phyloP scores from a whole-genome alignment of 2,113 vertebrate species.

The Colistium nudipinnis region DNA sequence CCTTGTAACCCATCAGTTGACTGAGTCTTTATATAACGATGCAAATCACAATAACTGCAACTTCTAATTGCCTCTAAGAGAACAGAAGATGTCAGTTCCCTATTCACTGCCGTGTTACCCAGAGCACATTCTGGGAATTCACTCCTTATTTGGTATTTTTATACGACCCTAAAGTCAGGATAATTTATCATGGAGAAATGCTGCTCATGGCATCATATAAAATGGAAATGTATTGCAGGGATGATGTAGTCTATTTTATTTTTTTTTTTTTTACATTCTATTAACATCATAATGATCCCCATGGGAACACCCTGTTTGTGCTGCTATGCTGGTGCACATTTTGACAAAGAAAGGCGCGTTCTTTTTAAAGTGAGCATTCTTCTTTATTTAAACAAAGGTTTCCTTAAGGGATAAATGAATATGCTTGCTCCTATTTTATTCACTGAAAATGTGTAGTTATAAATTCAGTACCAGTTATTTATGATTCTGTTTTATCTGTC shows the following conservation, averaged over 20 bases:
- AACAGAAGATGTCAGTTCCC: neutral
- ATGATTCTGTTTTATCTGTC: constrained; percentile 29
- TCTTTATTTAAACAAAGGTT: no score
- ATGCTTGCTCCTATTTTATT: neutral
- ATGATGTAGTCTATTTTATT: no score
- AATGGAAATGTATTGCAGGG: no score
- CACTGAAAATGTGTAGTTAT: neutral
- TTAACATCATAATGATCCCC: no score
- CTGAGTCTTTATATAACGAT: neutral
- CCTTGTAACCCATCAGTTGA: constrained; percentile 6
- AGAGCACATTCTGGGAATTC: no score
- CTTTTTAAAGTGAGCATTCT: no score
- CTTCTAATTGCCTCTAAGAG: neutral
- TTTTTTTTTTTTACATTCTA: no score
- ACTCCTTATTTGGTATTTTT: neutral
- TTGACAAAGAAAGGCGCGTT: no score
- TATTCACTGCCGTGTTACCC: neutral
- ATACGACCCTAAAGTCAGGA: neutral
- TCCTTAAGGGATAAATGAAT: neutral
- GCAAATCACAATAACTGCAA: neutral
- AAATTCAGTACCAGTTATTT: neutral
- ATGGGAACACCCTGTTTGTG: no score
- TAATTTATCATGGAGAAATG: neutral
- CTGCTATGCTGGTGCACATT: no score
- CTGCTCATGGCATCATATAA: neutral